Base-by-base conservation (phyloP, 2,888 invertebrate species). In the Taenaris catops region DNA sequence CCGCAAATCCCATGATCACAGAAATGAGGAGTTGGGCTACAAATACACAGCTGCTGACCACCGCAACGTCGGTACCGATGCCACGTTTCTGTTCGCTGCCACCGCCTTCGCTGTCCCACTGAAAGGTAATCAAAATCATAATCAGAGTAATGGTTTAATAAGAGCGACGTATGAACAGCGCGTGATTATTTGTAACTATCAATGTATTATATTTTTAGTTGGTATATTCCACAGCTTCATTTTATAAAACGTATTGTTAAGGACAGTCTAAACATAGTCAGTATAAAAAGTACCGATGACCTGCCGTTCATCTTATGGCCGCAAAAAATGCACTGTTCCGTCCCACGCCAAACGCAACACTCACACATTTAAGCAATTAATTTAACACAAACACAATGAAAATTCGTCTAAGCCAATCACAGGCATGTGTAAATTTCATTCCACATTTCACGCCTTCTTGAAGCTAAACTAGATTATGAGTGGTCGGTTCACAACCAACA, bases 31-130 rank as follows among this genome's bases (percentile, higher is more conserved):
- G 96, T 74, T 98, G 98, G 0, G 98, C 98, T 44, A 98, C 89
- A 70, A 98, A 98, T 1, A 96, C 97, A 93, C 98, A 98, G 63
- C 95, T 96, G 62, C 96, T 96, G 18, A 98, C 94, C 32, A 98
- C 92, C 0, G 97, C 98, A 0, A 98, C 92, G 67, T 98, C 98
- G 0, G 98, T 98, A 3, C 98, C 98, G 32, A 98, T 88, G 2
- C 98, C 98, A 4, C 98, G 91, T n/a, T 93, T 88, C 36, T 90
- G 90, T 0, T 89, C 89, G 26, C 90, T 65, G 0, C 76, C 74
- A 1, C 76, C 79, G 8, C 84, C 84, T 0, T 65, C 56, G 31
- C 60, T 78, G 48, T 84, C 81, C 86, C 84, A 86, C 86, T 84
- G 63, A 1, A 27, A 19, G n/a, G n/a, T n/a, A n/a, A n/a, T n/a